phyloP scores from a whole-genome alignment of 2,113 vertebrate genomes.

The Dolichotis patagonum region DNA sequence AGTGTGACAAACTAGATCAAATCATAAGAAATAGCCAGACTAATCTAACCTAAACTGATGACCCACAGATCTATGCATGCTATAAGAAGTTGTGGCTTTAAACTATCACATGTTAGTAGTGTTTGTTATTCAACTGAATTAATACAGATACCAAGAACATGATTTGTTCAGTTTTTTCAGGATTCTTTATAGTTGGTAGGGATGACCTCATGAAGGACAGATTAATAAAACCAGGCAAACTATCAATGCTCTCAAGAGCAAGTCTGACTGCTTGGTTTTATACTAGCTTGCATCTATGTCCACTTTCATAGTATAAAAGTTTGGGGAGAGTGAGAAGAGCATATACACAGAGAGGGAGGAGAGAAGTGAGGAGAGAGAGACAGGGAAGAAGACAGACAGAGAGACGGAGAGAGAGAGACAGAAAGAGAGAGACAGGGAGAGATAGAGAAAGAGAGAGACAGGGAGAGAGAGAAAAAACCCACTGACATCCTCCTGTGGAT shows the following conservation, averaged over 20 bases:
- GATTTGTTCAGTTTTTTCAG: neutral
- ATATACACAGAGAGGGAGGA: neutral
- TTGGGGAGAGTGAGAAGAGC: neutral
- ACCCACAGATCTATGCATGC: no score
- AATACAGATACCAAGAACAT: constrained; percentile 10
- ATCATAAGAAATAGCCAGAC: no score
- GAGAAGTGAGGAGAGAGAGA: neutral
- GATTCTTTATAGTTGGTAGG: neutral
- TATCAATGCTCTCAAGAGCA: neutral
- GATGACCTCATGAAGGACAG: neutral
- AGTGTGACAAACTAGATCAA: no score
- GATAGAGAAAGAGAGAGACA: neutral
- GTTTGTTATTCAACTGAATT: constrained; percentile 33
- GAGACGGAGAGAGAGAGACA: neutral
- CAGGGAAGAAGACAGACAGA: neutral
- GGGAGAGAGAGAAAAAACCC: neutral
- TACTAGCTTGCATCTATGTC: neutral
- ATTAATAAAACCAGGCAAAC: constrained; percentile 44
- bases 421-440: no score
- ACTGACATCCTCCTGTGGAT: neutral
- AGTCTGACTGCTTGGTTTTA: constrained; percentile 39
- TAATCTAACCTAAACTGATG: no score
- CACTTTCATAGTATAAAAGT: neutral
- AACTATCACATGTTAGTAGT: neutral
- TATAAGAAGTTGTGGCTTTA: neutral